Evolutionary conservation across 2,888 invertebrate species (phyloP), one percentile per base, ranked within the genome.

Genomic region (Pristionchus japonicus): DNA sequence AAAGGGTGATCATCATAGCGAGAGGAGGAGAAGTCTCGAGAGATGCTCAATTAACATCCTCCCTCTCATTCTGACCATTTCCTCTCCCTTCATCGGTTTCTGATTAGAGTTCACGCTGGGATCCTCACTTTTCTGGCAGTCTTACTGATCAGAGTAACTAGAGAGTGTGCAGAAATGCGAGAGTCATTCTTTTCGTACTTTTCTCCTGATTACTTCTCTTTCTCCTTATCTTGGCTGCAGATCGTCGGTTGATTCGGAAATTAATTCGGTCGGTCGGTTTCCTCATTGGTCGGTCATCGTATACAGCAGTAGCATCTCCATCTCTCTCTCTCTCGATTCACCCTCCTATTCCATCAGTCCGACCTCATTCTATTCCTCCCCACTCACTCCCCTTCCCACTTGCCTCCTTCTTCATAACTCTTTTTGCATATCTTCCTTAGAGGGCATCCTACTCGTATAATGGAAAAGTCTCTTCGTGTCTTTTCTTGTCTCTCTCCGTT

Each of bases 231-330:
- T 84, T 57, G 11, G 0, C 15, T 0, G 0, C 9, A n/a, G 61
- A 57, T 64, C 85, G 64, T 64, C 31, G 85, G n/a, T 31, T 85
- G 85, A 85, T 85, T 85, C 85, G 85, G 85, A 85, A 85, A 85
- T 85, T 85, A 85, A 85, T 85, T 85, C 82, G 80, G 27, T 31
- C 15, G n/a, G n/a, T 20, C 80, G 27, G 49, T 80, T 80, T 52
- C 82, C 31, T 17, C 23, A n/a, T 52, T 52, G 52, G 52, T 49
- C 52, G 20, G 80, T 83, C 52, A 23, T 83, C 49, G 15, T 40
- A 40, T 40, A 47, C 43, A 34, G 13, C 20, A 17, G 31, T 7
- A 64, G 64, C 64, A 67, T 67, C 64, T n/a, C n/a, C n/a, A n/a
- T n/a, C n/a, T n/a, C n/a, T n/a, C n/a, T n/a, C n/a, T n/a, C n/a